phyloP scores from a whole-genome alignment of 2,888 invertebrate species.

The Caenorhabditis drosophilae region DNA sequence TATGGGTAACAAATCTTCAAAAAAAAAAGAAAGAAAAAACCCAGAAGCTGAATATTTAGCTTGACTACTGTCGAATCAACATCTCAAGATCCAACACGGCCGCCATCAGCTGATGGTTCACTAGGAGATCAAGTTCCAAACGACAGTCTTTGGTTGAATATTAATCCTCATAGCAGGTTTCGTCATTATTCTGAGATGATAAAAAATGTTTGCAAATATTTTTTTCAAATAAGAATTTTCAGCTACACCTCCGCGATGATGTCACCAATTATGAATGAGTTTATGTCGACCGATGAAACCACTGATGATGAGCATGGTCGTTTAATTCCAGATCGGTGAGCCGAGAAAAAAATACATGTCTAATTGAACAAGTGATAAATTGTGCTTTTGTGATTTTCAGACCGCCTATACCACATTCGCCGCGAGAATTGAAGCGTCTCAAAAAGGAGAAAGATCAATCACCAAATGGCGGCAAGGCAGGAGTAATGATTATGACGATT shows the following conservation, averaged over 20 bases:
- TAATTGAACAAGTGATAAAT: too few relatives aligned
- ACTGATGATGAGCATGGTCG: constrained; percentile 46
- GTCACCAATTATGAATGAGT: constrained; percentile 62
- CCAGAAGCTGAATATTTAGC: too few relatives aligned
- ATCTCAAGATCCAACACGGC: constrained; percentile 46
- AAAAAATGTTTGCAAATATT: neutral
- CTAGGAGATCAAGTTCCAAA: constrained; percentile 39
- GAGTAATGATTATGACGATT: constrained; percentile 13
- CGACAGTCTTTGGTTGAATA: constrained; percentile 36
- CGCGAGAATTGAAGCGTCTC: constrained; percentile 27
- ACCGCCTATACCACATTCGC: constrained; percentile 33
- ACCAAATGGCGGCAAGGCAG: constrained; percentile 26
- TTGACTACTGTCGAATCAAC: constrained; percentile 23
- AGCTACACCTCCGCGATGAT: constrained; percentile 67
- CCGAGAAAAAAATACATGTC: too few relatives aligned
- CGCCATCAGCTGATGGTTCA: constrained; percentile 48
- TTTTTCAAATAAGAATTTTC: too few relatives aligned
- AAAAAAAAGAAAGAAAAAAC: too few relatives aligned
- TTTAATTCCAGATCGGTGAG: constrained; percentile 45
- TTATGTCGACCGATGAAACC: constrained; percentile 49
- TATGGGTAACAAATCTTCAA: constrained; percentile 29
- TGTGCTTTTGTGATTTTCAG: too few relatives aligned
- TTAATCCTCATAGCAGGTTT: constrained; percentile 48
- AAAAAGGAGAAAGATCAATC: constrained; percentile 26
- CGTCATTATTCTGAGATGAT: neutral